phyloP scores from a whole-genome alignment of 2,113 vertebrate genomes.

The Pholis gunnellus region DNA sequence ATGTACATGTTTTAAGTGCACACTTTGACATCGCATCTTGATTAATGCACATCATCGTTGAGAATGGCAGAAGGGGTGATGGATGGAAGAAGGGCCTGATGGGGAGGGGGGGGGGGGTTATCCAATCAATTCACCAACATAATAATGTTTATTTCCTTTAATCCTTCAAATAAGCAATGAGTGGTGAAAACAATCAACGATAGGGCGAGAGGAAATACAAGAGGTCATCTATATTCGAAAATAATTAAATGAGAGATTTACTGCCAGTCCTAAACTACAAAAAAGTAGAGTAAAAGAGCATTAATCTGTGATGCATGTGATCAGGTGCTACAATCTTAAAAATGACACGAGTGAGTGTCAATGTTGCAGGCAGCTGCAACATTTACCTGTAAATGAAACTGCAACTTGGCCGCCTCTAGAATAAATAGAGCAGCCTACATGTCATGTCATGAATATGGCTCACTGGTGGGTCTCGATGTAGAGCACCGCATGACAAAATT shows the following conservation, averaged over 20 bases:
- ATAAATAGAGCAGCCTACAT: slow-evolving; percentile 19
- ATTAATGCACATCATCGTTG: slow-evolving; percentile 38
- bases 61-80: slow-evolving; percentile 26
- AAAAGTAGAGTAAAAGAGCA: not conserved
- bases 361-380: slow-evolving; percentile 1
- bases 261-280: not conserved
- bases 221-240: not conserved
- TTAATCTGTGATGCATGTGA: not conserved
- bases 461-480: slow-evolving; percentile 29
- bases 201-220: not conserved
- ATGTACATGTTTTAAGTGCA: not conserved
- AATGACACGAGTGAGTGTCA: not conserved
- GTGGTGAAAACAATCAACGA: slow-evolving; percentile 21
- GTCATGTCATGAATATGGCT: slow-evolving; percentile 31
- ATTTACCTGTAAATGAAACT: slow-evolving; percentile 11
- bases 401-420: slow-evolving; percentile 3
- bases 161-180: slow-evolving; percentile 37
- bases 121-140: slow-evolving; percentile 43
- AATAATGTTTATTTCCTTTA: slow-evolving; percentile 48
- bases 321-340: slow-evolving; percentile 2
- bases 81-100: slow-evolving; percentile 19
- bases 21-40: slow-evolving; percentile 37
- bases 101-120: not conserved
- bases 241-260: slow-evolving; percentile 17
- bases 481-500: slow-evolving; percentile 45